These are phyloP conservation scores for Aspidoscelis tigris DNA, from an alignment of 2,113 vertebrate species.

Conservation along the genomic window DNA sequence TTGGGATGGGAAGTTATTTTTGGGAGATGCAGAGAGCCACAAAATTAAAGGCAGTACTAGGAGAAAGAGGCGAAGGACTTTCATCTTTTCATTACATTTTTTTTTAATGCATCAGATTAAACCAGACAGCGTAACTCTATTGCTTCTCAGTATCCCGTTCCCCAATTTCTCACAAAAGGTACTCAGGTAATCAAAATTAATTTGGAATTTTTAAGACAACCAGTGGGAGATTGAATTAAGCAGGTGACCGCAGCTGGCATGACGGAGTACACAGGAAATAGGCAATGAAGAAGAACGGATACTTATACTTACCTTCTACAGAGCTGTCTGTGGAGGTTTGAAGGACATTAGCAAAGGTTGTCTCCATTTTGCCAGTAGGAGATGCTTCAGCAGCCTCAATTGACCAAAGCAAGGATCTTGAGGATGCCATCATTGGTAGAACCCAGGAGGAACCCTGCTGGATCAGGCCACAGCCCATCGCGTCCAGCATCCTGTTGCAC, in stretches of 20 bases:
- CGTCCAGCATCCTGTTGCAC: no score
- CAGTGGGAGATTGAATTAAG: slow-evolving; percentile 68
- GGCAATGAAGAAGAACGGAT: slow-evolving; percentile 10
- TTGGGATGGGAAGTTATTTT: slow-evolving; percentile 58
- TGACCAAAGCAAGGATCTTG: no score
- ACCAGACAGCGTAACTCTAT: slow-evolving; percentile 13
- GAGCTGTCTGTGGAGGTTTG: no score
- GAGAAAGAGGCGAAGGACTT: slow-evolving; percentile 43
- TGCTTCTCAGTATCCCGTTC: slow-evolving; percentile 37
- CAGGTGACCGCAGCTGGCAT: slow-evolving; percentile 74
- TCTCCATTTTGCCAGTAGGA: neutral
- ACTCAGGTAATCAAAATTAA: slow-evolving; percentile 78
- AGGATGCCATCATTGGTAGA: no score
- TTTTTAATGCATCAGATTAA: slow-evolving; percentile 48
- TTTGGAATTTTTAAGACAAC: slow-evolving; percentile 66
- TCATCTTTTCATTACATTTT: neutral
- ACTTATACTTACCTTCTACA: slow-evolving; percentile 28
- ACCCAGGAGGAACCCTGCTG: no score
- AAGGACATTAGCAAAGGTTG: neutral
- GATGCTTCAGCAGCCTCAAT: no score
- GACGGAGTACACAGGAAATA: slow-evolving; percentile 53
- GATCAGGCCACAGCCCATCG: no score
- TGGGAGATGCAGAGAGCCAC: slow-evolving; percentile 58
- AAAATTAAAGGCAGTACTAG: slow-evolving; percentile 60
- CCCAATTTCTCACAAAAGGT: slow-evolving; percentile 57